Conservation (phyloP, 2,888 invertebrate species). For the Lacanobia wlatinum region DNA sequence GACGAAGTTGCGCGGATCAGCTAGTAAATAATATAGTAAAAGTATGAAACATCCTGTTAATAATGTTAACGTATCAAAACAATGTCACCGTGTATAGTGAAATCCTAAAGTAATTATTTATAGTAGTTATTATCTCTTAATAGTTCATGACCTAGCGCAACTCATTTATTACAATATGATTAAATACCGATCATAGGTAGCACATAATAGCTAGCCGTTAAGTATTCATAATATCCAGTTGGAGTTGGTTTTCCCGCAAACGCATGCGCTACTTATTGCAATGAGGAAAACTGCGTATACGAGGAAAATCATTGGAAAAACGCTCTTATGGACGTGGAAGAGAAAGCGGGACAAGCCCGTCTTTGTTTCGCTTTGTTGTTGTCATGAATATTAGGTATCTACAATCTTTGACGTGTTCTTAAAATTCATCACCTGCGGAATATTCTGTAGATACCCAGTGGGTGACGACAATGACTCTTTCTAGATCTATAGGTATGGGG, state of each 20-base stretch:
- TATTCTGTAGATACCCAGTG: not conserved
- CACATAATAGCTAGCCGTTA: not conserved
- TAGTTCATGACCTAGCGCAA: not conserved
- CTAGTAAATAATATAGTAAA: no score
- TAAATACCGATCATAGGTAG: constrained; percentile 1
- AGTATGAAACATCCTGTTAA: no score
- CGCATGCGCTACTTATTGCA: not conserved
- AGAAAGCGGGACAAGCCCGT: not conserved
- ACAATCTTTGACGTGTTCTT: not conserved
- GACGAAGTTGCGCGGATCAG: no score
- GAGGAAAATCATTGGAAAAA: constrained; percentile 33
- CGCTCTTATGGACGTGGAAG: not conserved
- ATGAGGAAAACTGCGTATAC: constrained; percentile 20
- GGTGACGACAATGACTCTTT: not conserved
- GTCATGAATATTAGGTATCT: constrained; percentile 2
- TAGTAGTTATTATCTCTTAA: not conserved
- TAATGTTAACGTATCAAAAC: no score
- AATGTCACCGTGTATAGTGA: no score
- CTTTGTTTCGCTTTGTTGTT: not conserved
- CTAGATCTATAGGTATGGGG: not conserved
- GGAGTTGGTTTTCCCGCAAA: constrained; percentile 10
- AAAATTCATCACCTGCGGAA: not conserved
- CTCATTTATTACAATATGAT: constrained; percentile 11
- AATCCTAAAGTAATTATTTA: not conserved
- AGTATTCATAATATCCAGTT: not conserved